Percentiles rank a stretch among this genome's conserved stretches.
Conservation (phyloP, 1,140 invertebrate species). For the Agrypnia vestita region DNA sequence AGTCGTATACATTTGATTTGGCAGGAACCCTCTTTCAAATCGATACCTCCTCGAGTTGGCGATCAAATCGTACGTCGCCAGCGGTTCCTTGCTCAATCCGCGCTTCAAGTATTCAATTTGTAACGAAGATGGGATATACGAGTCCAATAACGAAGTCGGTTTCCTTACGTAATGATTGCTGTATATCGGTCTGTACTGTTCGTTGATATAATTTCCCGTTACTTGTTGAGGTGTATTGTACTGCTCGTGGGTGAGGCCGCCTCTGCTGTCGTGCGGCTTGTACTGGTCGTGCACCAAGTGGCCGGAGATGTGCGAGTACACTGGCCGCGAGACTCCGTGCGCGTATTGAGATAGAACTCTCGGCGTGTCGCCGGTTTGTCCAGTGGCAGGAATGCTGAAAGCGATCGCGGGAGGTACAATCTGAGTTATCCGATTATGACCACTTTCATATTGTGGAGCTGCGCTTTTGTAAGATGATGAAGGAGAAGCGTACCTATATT, state of each 20-base stretch:
- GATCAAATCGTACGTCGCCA: conserved; percentile 67
- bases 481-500: conserved; percentile 33
- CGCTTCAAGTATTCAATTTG: conserved; percentile 70
- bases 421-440: neutral
- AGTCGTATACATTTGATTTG: conserved; percentile 71
- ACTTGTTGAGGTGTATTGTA: conserved; percentile 60
- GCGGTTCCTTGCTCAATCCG: conserved; percentile 68
- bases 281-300: conserved; percentile 50
- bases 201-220: conserved; percentile 59
- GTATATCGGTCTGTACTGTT: conserved; percentile 62
- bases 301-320: conserved; percentile 60
- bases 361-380: conserved; percentile 25
- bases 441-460: conserved; percentile 35
- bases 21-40: conserved; percentile 69
- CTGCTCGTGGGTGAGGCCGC: conserved; percentile 58
- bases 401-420: conserved; percentile 16
- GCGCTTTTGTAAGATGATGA: neutral
- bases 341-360: conserved; percentile 56
- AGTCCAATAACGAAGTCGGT: conserved; percentile 69
- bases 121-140: conserved; percentile 69
- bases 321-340: conserved; percentile 47
- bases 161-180: conserved; percentile 64
- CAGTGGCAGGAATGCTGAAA: neutral
- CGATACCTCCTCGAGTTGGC: conserved; percentile 61
- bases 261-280: conserved; percentile 12